A percentile compares a stretch with the other conserved stretches of the same genome.
phyloP scores from a whole-genome alignment of 2,888 invertebrate genomes.

The Hemaris fuciformis region DNA sequence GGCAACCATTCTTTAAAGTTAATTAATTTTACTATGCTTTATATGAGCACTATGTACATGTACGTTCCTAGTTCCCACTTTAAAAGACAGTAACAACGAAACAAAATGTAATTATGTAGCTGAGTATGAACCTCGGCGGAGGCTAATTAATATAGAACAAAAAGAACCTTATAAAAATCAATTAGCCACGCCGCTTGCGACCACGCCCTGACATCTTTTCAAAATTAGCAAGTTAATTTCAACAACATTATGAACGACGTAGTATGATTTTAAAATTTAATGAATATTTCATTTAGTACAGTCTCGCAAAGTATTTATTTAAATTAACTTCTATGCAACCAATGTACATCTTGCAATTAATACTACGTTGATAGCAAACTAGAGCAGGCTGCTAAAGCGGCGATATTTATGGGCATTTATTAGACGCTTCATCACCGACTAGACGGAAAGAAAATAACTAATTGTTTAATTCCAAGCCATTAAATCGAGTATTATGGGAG shows the following conservation, averaged over 20 bases:
- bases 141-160: neutral
- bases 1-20: neutral
- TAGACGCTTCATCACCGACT: slow-evolving; percentile 54
- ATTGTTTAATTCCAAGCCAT: slow-evolving; percentile 80
- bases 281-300: neutral
- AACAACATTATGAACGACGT: neutral
- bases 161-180: neutral
- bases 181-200: neutral
- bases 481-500: slow-evolving; percentile 75
- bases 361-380: neutral
- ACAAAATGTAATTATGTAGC: neutral
- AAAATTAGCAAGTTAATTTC: neutral
- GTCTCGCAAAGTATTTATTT: neutral
- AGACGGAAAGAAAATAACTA: slow-evolving; percentile 78
- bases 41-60: neutral
- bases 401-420: slow-evolving; percentile 11
- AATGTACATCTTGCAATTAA: neutral
- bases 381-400: neutral
- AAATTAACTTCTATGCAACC: neutral
- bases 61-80: neutral
- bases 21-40: neutral
- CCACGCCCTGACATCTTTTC: neutral
- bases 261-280: neutral
- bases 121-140: neutral
- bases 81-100: neutral